Evolutionary conservation across 1,140 invertebrate species (phyloP).

Genomic region (Lepidurus couesii): DNA sequence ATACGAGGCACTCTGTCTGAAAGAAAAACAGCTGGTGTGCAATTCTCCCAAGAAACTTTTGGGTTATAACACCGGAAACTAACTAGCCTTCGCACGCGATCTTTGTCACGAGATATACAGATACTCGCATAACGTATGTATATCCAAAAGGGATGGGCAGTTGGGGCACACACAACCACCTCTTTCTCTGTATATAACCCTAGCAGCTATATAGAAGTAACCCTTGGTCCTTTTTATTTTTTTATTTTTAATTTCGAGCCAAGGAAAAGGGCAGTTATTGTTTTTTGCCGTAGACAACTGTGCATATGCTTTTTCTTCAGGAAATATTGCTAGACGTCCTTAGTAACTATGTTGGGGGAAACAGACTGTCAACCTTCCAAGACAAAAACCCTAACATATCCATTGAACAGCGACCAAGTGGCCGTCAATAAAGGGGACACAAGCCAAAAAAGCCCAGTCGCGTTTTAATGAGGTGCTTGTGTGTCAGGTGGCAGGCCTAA

Average conservation of each 20-base stretch:
- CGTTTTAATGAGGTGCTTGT: not conserved
- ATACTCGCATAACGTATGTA: not conserved
- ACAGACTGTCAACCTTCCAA: not conserved
- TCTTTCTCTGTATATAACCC: not conserved
- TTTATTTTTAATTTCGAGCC: not conserved
- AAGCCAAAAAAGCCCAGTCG: not conserved
- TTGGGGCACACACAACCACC: not conserved
- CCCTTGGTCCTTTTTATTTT: not conserved
- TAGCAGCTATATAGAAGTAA: not conserved
- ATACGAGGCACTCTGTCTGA: not conserved
- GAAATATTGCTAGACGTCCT: not conserved
- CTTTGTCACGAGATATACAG: conserved; percentile 21
- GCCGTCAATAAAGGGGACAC: not conserved
- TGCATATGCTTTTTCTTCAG: not conserved
- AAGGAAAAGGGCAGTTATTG: not conserved
- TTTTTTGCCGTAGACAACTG: not conserved
- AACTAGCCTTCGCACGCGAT: conserved; percentile 17
- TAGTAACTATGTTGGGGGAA: not conserved
- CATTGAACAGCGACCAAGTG: not conserved
- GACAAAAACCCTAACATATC: not conserved
- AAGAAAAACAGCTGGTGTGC: conserved; percentile 4
- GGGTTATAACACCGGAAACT: conserved; percentile 21
- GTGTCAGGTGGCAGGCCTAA: conserved; percentile 20
- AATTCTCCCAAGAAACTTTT: conserved; percentile 15
- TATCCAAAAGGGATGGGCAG: not conserved